Evolutionary conservation across 2,888 invertebrate species (phyloP).

Genomic region (Blastobasis adustella): DNA sequence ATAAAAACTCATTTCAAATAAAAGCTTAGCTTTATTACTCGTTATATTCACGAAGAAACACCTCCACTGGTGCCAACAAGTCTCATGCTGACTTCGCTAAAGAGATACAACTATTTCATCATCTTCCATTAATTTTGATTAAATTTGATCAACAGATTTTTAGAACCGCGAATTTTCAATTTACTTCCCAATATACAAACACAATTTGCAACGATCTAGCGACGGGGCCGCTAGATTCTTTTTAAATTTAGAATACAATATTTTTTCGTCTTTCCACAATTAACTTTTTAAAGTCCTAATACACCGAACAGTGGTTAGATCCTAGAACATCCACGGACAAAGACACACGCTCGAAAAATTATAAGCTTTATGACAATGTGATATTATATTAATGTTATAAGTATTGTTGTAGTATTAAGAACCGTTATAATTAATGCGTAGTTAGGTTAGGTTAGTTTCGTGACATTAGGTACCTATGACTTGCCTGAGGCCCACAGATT

Average conservation of each 20-base stretch:
- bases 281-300: slow-evolving; percentile 57
- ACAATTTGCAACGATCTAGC: slow-evolving; percentile 41
- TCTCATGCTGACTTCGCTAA: slow-evolving; percentile 40
- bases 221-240: slow-evolving; percentile 18
- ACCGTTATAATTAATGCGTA: slow-evolving; percentile 71
- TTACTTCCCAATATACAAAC: slow-evolving; percentile 39
- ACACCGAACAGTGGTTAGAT: slow-evolving; percentile 70
- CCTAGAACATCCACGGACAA: slow-evolving; percentile 73
- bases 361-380: slow-evolving; percentile 76
- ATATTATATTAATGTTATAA: slow-evolving; percentile 70
- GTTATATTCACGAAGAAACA: slow-evolving; percentile 80
- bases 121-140: slow-evolving; percentile 52
- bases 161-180: slow-evolving; percentile 51
- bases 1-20: slow-evolving; percentile 75
- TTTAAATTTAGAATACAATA: slow-evolving; percentile 50
- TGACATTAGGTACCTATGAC: slow-evolving; percentile 55
- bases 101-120: slow-evolving; percentile 57
- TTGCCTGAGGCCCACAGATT: slow-evolving; percentile 70
- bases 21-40: slow-evolving; percentile 86
- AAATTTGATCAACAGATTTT: slow-evolving; percentile 60
- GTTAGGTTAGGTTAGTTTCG: slow-evolving; percentile 67
- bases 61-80: slow-evolving; percentile 69
- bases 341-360: slow-evolving; percentile 74
- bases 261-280: slow-evolving; percentile 42
- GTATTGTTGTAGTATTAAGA: slow-evolving; percentile 69